Evolutionary conservation across 2,888 invertebrate species (phyloP).

Genomic region (Toxonevra muliebris): DNA sequence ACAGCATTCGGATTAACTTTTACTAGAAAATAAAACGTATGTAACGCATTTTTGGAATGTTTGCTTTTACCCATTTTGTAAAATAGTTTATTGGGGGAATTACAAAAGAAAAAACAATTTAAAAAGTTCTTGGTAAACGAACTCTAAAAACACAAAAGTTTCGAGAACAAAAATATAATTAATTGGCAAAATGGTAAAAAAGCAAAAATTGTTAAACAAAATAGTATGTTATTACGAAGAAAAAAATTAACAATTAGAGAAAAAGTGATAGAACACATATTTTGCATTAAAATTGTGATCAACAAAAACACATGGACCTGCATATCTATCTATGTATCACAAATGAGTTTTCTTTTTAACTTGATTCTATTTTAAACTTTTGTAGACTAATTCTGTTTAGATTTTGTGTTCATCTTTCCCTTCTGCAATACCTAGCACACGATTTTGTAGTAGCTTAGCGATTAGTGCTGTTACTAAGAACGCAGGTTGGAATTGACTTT

Average conservation of each 20-base stretch:
- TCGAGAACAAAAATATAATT: conserved; percentile 26
- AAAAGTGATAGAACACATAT: neutral
- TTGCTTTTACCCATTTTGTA: conserved; percentile 37
- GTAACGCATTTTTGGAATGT: conserved; percentile 39
- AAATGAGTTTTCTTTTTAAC: too few species aligned
- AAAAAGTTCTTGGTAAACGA: conserved; percentile 17
- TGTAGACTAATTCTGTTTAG: too few species aligned
- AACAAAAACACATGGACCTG: too few species aligned
- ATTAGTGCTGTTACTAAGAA: too few species aligned
- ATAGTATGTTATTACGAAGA: conserved; percentile 18
- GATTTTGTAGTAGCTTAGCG: too few species aligned
- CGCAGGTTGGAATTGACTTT: too few species aligned
- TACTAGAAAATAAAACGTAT: conserved; percentile 47
- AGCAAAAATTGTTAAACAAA: neutral
- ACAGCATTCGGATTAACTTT: conserved; percentile 64
- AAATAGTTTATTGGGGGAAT: conserved; percentile 27
- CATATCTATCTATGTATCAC: too few species aligned
- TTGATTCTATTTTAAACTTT: too few species aligned
- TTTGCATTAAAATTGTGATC: too few species aligned
- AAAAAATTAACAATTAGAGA: conserved; percentile 10
- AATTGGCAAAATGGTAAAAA: conserved; percentile 17
- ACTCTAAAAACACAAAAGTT: conserved; percentile 31
- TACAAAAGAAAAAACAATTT: conserved; percentile 36
- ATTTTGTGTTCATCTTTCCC: too few species aligned
- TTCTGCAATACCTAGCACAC: too few species aligned